Conservation (phyloP, 2,888 invertebrate genomes). For the Apotomis betuletana region DNA sequence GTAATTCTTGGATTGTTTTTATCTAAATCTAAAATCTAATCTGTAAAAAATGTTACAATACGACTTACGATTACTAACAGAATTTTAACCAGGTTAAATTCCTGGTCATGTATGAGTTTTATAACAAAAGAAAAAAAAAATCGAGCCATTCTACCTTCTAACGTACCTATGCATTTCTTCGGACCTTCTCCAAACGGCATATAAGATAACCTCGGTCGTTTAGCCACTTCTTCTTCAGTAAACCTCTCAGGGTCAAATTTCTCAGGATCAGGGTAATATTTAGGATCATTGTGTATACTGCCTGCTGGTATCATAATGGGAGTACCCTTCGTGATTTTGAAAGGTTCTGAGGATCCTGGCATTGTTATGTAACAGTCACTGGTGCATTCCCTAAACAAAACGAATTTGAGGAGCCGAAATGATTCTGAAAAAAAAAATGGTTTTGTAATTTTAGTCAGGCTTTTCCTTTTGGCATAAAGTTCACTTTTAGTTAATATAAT, state of each 20-base stretch:
- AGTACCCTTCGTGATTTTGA: constrained; percentile 44
- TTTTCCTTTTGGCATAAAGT: too few species aligned
- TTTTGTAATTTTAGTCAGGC: too few species aligned
- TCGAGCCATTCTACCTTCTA: too few species aligned
- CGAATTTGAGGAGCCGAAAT: constrained; percentile 52
- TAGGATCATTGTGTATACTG: constrained; percentile 72
- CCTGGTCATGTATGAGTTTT: too few species aligned
- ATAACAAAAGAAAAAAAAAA: too few species aligned
- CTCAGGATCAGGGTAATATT: constrained; percentile 75
- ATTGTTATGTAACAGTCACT: constrained; percentile 44
- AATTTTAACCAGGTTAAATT: too few species aligned
- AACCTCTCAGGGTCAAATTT: constrained; percentile 81
- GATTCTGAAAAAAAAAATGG: constrained; percentile 50
- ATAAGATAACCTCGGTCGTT: constrained; percentile 54
- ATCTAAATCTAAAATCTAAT: too few species aligned
- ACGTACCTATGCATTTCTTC: constrained; percentile 62
- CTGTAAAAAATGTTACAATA: too few species aligned
- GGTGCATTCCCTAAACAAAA: constrained; percentile 53
- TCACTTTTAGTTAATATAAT: too few species aligned
- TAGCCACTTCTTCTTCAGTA: constrained; percentile 56
- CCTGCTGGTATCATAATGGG: constrained; percentile 61
- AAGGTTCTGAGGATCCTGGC: constrained; percentile 32
- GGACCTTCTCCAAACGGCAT: constrained; percentile 71
- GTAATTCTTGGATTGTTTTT: too few species aligned
- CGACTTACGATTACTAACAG: too few species aligned